Base-by-base conservation (phyloP, 2,888 invertebrate genomes). In the Endotricha flammealis region DNA sequence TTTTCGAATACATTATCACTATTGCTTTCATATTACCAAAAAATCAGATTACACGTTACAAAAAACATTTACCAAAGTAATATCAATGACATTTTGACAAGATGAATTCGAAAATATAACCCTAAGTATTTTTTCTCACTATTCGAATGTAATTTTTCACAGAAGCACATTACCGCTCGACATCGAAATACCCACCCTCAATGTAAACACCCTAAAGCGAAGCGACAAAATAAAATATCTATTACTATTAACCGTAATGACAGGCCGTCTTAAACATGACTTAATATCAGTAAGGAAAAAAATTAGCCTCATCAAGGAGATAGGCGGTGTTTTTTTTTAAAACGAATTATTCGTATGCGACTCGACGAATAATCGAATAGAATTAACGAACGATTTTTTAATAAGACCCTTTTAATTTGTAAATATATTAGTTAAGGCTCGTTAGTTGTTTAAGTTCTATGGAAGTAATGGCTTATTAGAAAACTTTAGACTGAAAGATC, bases 161-260 rank as follows among this genome's bases (percentile, higher is more conserved):
- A 2, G 2, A 13, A 27, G 2, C 14, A 10, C 6, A 34, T 42
- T 51, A 40, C 42, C 54, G 51, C 37, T 14, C 33, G 34, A 16
- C 30, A 38, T 40, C 41, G 32, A 22, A 55, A 74, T 79, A 52
- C 38, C 29, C 57, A 48, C 71, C 64, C 59, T 50, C 66, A 73
- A 72, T 74, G 75, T 72, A 79, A 81, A 80, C 78, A 82, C 62
- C 76, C 70, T 75, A 69, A 69, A 75, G 68, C 75, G 72, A 62
- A 66, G 82, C 79, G 82, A 76, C 83, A 75, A 83, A 81, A 82
- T 86, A 87, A 87, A 82, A 86, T 83, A 87, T 87, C 86, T 87
- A 87, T 87, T 85, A 85, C 87, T 87, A 87, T 87, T 87, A 87
- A 82, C 73, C 68, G 74, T 87, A 87, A 87, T 71, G 87, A 82